phyloP scores from a whole-genome alignment of 2,113 vertebrate genomes.

The Emydura subglobosa region DNA sequence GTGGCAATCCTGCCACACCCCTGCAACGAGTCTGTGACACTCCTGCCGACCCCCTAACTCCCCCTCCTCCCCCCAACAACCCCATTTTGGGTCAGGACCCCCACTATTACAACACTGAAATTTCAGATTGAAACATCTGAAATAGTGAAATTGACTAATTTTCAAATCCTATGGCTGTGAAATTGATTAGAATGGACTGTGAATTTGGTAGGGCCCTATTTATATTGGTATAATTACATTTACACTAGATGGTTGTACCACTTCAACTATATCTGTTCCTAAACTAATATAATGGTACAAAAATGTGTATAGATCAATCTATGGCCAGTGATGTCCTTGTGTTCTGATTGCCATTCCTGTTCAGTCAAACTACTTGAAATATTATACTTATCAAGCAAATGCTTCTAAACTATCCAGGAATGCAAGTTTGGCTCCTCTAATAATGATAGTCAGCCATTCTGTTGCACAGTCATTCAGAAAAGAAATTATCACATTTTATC shows the following conservation, averaged over 20 bases:
- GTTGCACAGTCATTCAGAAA: slow-evolving; percentile 1
- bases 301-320: not conserved
- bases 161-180: no score
- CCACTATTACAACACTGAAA: no score
- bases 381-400: not conserved
- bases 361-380: not conserved
- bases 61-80: not conserved
- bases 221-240: not conserved
- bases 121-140: no score
- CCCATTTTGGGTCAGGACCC: no score
- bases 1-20: no score
- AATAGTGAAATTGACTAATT: no score
- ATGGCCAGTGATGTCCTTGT: not conserved
- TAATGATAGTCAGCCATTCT: slow-evolving; percentile 16
- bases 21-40: not conserved
- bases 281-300: not conserved
- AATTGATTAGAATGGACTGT: no score
- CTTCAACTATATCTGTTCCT: not conserved
- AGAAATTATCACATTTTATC: slow-evolving; percentile 9
- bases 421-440: not conserved
- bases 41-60: not conserved
- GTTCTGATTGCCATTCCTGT: not conserved
- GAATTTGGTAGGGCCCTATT: no score
- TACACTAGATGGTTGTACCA: not conserved
- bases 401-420: not conserved